Conservation (phyloP, 2,888 invertebrate genomes). For the Plemyria rubiginata region DNA sequence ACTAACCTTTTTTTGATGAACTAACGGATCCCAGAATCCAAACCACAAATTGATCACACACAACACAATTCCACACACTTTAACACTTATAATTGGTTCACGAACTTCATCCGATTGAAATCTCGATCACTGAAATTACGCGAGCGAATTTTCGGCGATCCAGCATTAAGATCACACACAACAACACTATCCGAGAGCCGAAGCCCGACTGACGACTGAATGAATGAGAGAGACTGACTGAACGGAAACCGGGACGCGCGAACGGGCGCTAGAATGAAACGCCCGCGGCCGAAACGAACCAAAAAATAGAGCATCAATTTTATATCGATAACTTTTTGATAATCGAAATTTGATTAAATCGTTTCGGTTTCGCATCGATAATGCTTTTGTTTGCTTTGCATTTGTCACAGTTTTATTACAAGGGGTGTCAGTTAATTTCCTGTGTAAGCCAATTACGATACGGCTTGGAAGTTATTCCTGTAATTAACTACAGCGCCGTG, state of each 20-base stretch:
- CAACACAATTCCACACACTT: conserved; percentile 22
- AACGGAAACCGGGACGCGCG: conserved; percentile 29
- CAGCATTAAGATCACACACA: conserved; percentile 22
- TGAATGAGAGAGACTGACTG: neutral
- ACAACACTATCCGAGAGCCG: conserved; percentile 45
- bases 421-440: conserved; percentile 50
- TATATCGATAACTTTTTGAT: conserved; percentile 48
- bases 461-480: conserved; percentile 41
- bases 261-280: conserved; percentile 38
- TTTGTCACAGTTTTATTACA: conserved; percentile 6
- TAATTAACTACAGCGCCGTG: conserved; percentile 44
- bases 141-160: conserved; percentile 13
- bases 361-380: conserved; percentile 26
- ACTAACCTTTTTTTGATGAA: conserved; percentile 26
- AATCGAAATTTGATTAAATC: conserved; percentile 33
- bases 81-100: conserved; percentile 14
- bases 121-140: conserved; percentile 22
- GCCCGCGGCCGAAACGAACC: conserved; percentile 18
- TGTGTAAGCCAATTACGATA: conserved; percentile 42
- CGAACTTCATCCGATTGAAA: conserved; percentile 14
- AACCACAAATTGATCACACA: conserved; percentile 23
- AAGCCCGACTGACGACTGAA: conserved; percentile 54
- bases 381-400: conserved; percentile 7
- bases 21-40: conserved; percentile 23
- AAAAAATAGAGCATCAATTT: conserved; percentile 48